Conservation (phyloP, 2,797 vertebrate genomes). For the Crypturellus tataupa region DNA sequence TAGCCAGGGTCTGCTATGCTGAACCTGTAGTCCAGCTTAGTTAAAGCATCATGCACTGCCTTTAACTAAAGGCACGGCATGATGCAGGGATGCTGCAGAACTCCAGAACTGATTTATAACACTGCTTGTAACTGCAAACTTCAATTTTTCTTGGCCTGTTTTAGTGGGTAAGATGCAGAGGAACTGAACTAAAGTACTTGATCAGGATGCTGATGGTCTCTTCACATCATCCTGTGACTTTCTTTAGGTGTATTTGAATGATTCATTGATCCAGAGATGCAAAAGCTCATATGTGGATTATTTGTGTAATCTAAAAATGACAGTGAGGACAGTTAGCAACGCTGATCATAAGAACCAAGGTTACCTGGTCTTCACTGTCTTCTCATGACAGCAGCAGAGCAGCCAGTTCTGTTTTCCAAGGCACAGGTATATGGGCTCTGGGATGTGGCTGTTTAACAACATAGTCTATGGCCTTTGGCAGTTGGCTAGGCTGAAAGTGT, state of each 20-base stretch:
- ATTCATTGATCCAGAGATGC: neutral
- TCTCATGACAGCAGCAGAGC: neutral
- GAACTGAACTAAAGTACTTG: neutral
- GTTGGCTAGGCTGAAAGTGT: neutral
- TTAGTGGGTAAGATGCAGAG: neutral
- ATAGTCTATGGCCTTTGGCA: neutral
- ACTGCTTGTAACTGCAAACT: neutral
- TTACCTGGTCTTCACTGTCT: neutral
- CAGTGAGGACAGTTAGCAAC: neutral
- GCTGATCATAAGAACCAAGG: neutral
- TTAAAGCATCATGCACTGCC: neutral
- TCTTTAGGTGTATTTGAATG: neutral
- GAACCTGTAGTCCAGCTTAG: neutral
- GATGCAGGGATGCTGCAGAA: neutral
- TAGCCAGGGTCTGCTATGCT: neutral
- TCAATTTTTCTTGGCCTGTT: neutral
- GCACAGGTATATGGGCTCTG: neutral
- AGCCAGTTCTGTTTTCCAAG: neutral
- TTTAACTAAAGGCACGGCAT: neutral
- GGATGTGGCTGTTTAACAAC: neutral
- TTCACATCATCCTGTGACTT: neutral
- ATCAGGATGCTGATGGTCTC: neutral
- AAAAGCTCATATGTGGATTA: neutral
- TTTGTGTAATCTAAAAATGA: neutral
- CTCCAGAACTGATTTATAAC: constrained; percentile 1